These are phyloP conservation scores for Nymphalis c-album DNA, from an alignment of 2,888 invertebrate genomes.

Conservation along the genomic window DNA sequence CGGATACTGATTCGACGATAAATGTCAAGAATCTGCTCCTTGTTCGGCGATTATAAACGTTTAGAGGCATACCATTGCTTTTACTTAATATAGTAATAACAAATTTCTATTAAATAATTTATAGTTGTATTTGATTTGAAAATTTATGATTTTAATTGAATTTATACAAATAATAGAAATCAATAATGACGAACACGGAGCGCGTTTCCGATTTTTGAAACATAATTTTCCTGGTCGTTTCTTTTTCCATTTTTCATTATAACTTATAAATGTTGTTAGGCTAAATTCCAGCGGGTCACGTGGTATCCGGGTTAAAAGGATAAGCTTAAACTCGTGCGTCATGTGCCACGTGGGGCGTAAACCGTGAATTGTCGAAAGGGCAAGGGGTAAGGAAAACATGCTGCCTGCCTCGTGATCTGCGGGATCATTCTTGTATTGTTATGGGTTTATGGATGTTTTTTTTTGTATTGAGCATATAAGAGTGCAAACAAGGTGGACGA, in stretches of 20 bases:
- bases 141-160: too few species aligned
- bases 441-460: constrained; percentile 6
- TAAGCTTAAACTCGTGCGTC: constrained; percentile 28
- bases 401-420: constrained; percentile 31
- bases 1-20: constrained; percentile 47
- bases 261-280: neutral
- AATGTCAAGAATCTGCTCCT: constrained; percentile 38
- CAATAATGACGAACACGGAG: too few species aligned
- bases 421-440: constrained; percentile 33
- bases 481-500: neutral
- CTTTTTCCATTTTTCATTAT: neutral
- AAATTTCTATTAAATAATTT: neutral
- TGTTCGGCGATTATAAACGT: constrained; percentile 1
- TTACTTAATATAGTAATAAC: neutral
- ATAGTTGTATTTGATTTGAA: neutral
- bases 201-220: too few species aligned
- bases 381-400: constrained; percentile 24
- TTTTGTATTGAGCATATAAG: constrained; percentile 1
- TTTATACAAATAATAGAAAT: too few species aligned
- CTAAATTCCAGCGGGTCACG: constrained; percentile 23
- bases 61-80: neutral
- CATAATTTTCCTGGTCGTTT: too few species aligned
- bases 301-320: constrained; percentile 41
- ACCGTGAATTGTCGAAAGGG: constrained; percentile 24
- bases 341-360: constrained; percentile 27